Evolutionary conservation across 92 coral and sea anemone species (phyloP), one percentile per base, ranked within the genome.

Genomic region (Nematostella vectensis): DNA sequence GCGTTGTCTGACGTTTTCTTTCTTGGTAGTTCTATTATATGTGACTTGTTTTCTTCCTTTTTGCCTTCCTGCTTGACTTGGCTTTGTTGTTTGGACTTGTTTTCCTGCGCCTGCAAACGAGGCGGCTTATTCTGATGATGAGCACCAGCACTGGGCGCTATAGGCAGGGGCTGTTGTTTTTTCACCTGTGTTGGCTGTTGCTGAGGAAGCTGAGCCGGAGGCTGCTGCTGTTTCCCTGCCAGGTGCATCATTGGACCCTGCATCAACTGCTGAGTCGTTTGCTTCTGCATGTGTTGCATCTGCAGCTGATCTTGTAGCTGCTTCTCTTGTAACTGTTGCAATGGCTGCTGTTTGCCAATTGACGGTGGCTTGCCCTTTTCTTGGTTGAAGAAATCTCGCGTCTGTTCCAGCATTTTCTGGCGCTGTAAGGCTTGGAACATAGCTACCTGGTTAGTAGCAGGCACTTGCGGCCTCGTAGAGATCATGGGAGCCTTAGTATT

Each of bases 351-450:
- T 11, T 45, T 11, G 9, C 17, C 17, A 4, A 45, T 22, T 6
- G 4, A 4, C 9, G 23, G 23, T 17, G 9, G 9, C 11, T 17
- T 45, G 4, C 23, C 21, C 51, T 6, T 4, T 45, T 45, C 18
- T 4, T 45, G 51, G 12, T 45, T 86, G 58, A 85, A 85, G 78
- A 80, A 85, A 69, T 57, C 48, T 48, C 78, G 78, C 12, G 95
- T 85, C 61, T 79, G 78, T 55, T 75, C 81, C 68, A 93, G 23
- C 99, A 93, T 93, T 59, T 79, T 80, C 54, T 93, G 95, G 43
- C 76, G 95, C 50, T 93, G 95, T 63, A 82, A 78, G 36, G 55
- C 55, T 66, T 82, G 77, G 52, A 93, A 93, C 57, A 62, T 83
- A 21, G 63, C 77, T 23, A 75, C 59, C 11, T 58, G 48, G 42